Base-by-base conservation (phyloP, 2,113 vertebrate genomes). In the Menidia beryllina region DNA sequence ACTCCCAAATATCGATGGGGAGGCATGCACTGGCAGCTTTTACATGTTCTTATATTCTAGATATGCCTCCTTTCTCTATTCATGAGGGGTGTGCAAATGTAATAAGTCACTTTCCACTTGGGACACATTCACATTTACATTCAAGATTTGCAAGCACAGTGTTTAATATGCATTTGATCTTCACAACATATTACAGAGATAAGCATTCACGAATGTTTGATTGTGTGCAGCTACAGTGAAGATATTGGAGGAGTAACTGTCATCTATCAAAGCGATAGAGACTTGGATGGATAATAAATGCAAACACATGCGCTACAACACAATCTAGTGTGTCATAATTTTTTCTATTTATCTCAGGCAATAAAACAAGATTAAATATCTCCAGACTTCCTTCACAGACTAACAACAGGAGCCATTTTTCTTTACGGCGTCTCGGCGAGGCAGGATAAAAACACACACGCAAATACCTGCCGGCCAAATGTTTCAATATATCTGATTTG, bases 241-340 rank as follows among this genome's bases (percentile, higher is more conserved):
- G 71, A 68, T 49, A 27, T 11, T 30, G 75, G 57, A 76, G 52
- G 20, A 73, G 87, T 52, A 69, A 74, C 73, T 72, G 83, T 79
- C 87, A 85, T 88, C 70, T 53, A 83, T 88, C 86, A 88, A 80
- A 69, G 71, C 55, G 69, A 85, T 72, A 78, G 60, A 64, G 68
- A 52, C 67, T 66, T 24, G 24, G 77, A 71, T 61, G 58, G 82
- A 88, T 89, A 89, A 80, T 70, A 57, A 68, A 79, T 75, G 73
- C 69, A 49, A 79, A 71, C 55, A 3, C 72, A 38, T n/a, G 57
- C 69, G 49, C 24, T 36, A 10, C 24, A 41, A 49, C 75, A 59
- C 64, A 30, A 48, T 77, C 36, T 3, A 17, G 72, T 11, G 53
- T 51, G 56, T 2, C 2, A 5, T 75, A 56, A 62, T 30, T 41